Conservation (phyloP, 2,888 invertebrate genomes). For the Epinotia brunnichana region DNA sequence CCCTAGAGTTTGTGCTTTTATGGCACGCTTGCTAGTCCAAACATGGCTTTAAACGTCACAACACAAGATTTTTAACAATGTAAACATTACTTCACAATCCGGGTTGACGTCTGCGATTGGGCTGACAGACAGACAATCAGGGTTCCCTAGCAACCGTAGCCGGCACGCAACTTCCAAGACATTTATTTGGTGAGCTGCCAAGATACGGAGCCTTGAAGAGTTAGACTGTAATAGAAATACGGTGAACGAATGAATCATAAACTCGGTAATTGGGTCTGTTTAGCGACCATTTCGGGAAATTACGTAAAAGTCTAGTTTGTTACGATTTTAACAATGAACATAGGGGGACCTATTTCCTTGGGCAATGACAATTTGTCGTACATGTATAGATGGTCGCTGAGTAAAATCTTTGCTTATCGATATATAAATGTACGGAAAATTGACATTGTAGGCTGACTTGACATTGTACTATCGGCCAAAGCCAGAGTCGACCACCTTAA, state of each 20-base stretch:
- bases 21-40: neutral
- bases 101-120: neutral
- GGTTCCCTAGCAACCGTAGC: constrained; percentile 30
- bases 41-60: constrained; percentile 3
- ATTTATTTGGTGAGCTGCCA: constrained; percentile 26
- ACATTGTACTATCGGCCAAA: no score
- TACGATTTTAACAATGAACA: neutral
- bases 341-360: no score
- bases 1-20: neutral
- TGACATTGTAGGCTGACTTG: no score
- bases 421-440: no score
- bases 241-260: constrained; percentile 7
- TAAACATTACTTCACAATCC: constrained; percentile 1
- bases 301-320: constrained; percentile 8
- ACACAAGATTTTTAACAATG: neutral
- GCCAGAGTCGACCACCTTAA: no score
- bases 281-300: constrained; percentile 9
- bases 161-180: constrained; percentile 38
- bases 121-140: constrained; percentile 19
- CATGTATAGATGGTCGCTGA: no score
- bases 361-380: no score
- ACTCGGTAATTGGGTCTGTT: constrained; percentile 22
- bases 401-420: no score
- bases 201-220: constrained; percentile 16
- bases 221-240: constrained; percentile 24